Percentiles rank a stretch among this genome's conserved stretches.
phyloP scores from a whole-genome alignment of 2,113 vertebrate genomes.

The Piprites chloris region DNA sequence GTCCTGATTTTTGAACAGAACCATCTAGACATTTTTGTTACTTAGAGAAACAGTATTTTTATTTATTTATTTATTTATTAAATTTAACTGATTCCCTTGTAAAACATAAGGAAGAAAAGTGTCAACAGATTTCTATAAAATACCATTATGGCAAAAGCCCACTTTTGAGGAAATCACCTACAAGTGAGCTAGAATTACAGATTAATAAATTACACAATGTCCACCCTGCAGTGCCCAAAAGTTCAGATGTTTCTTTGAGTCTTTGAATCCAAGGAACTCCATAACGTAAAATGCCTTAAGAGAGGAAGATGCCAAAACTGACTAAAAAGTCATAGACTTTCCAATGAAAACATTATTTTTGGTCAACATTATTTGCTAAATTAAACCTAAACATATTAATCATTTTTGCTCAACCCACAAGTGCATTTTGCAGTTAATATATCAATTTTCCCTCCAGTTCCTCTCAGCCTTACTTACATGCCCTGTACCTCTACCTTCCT shows the following conservation, averaged over 20 bases:
- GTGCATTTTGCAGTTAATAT: not conserved
- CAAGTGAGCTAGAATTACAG: not conserved
- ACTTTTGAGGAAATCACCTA: not conserved
- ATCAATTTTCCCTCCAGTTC: not conserved
- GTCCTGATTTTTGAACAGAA: not conserved
- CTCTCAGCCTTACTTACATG: not conserved
- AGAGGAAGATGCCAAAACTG: not conserved
- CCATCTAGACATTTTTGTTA: not conserved
- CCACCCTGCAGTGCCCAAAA: not conserved
- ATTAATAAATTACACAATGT: not conserved
- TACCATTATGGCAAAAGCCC: not conserved
- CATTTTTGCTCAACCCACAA: not conserved
- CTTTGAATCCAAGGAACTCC: not conserved
- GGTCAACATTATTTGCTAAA: constrained; percentile 5
- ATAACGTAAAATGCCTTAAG: not conserved
- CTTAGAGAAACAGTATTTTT: not conserved
- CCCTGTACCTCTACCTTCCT: not conserved
- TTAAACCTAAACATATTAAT: not conserved
- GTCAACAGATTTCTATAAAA: not conserved
- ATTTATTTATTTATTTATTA: not conserved
- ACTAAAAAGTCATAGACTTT: not conserved
- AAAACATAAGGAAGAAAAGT: not conserved
- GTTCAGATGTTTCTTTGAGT: not conserved
- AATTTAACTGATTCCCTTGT: not conserved
- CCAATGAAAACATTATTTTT: constrained; percentile 16